These are phyloP conservation scores for Erinaceus europaeus DNA, from an alignment of 2,113 vertebrate genomes.

Conservation along the genomic window DNA sequence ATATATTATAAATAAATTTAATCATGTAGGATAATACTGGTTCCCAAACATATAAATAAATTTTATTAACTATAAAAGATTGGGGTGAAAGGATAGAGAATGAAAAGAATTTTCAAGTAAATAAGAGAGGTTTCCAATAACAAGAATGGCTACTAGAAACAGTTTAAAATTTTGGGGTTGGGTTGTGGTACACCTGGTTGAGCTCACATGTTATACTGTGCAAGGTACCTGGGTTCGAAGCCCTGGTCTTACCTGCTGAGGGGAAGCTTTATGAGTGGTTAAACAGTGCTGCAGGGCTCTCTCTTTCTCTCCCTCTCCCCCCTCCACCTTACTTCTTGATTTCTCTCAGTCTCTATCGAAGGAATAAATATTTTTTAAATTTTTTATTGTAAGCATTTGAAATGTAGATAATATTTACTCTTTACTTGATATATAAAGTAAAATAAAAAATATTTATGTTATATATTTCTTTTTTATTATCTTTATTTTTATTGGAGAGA, in stretches of 20 bases:
- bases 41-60: not conserved
- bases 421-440: not conserved
- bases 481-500: too few relatives aligned
- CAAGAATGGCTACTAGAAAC: not conserved
- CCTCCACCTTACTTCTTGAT: too few relatives aligned
- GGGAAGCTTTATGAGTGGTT: too few relatives aligned
- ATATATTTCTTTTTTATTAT: not conserved
- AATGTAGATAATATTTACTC: not conserved
- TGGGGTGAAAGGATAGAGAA: not conserved
- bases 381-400: not conserved
- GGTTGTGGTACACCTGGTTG: too few relatives aligned
- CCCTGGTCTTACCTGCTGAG: too few relatives aligned
- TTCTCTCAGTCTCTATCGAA: too few relatives aligned
- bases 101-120: not conserved
- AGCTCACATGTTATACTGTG: too few relatives aligned
- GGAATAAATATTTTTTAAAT: too few relatives aligned
- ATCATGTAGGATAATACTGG: not conserved
- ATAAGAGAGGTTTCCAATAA: not conserved
- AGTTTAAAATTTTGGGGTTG: not conserved
- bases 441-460: conserved; percentile 23
- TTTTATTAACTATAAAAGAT: not conserved
- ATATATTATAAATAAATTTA: not conserved
- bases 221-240: too few relatives aligned
- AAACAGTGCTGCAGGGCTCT: too few relatives aligned
- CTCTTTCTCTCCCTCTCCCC: too few relatives aligned